phyloP scores from a whole-genome alignment of 2,113 vertebrate species.

The Rallus limicola region DNA sequence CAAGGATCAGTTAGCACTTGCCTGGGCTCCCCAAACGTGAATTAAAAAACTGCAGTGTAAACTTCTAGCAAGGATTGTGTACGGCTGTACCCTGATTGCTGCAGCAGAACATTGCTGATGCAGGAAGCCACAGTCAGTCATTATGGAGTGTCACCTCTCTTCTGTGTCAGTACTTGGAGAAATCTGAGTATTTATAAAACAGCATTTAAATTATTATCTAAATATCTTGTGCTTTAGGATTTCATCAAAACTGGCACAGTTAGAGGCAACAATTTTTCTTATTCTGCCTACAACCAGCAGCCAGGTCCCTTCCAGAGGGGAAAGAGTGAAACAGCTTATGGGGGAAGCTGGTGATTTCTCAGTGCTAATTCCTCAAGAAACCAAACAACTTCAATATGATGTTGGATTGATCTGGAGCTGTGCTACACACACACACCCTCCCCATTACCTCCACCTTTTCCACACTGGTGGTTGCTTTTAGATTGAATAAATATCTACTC shows the following conservation, averaged over 20 bases:
- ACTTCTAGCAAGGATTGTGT: background rate
- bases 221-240: background rate
- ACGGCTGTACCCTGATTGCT: fast-evolving
- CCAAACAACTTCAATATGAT: background rate
- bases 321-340: background rate
- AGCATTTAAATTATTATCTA: background rate
- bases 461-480: background rate
- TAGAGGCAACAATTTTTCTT: background rate
- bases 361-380: background rate
- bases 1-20: background rate
- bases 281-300: background rate
- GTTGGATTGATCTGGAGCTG: background rate
- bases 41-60: background rate
- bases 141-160: background rate
- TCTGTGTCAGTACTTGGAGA: background rate
- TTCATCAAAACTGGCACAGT: background rate
- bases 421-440: background rate
- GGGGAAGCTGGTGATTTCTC: background rate
- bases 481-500: background rate
- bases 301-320: background rate
- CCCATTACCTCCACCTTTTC: background rate
- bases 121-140: fast-evolving
- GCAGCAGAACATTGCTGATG: background rate
- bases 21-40: background rate
- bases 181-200: background rate